A percentile compares a stretch with the other conserved stretches of the same genome.
phyloP scores from a whole-genome alignment of 2,888 invertebrate species.

The Polyommatus icarus region DNA sequence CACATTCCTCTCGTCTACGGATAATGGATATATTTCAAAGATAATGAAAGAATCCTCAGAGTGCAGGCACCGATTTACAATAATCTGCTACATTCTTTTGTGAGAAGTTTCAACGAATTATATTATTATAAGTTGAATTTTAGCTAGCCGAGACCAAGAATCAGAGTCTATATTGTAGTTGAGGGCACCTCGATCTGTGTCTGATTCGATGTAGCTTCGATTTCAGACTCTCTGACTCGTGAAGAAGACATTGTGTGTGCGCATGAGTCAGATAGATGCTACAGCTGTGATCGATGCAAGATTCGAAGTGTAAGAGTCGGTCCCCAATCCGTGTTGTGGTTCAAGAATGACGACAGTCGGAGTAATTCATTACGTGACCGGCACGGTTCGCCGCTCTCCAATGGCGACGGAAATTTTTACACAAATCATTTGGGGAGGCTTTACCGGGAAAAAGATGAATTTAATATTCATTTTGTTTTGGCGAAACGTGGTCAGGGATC shows the following conservation, averaged over 20 bases:
- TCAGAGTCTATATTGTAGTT: neutral
- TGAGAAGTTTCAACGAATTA: neutral
- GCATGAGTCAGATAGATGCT: neutral
- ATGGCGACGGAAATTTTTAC: conserved; percentile 41
- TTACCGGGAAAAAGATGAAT: neutral
- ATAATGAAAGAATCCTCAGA: neutral
- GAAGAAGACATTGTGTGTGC: neutral
- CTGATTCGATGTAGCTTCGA: neutral
- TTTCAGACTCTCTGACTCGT: neutral
- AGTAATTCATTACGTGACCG: conserved; percentile 49
- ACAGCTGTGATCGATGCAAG: neutral
- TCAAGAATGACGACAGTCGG: conserved; percentile 31
- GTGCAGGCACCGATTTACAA: neutral
- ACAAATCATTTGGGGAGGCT: conserved; percentile 27
- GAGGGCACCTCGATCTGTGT: neutral
- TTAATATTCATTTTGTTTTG: conserved; percentile 20
- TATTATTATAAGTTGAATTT: too few relatives aligned
- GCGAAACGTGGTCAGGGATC: neutral
- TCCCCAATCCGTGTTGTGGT: neutral
- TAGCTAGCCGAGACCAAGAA: neutral
- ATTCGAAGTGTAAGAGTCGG: neutral
- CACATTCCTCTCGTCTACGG: neutral
- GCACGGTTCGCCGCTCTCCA: conserved; percentile 37
- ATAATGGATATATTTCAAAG: neutral
- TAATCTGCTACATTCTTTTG: neutral